Evolutionary conservation across 2,797 vertebrate species (phyloP).

Genomic region (Rhinophrynus dorsalis): DNA sequence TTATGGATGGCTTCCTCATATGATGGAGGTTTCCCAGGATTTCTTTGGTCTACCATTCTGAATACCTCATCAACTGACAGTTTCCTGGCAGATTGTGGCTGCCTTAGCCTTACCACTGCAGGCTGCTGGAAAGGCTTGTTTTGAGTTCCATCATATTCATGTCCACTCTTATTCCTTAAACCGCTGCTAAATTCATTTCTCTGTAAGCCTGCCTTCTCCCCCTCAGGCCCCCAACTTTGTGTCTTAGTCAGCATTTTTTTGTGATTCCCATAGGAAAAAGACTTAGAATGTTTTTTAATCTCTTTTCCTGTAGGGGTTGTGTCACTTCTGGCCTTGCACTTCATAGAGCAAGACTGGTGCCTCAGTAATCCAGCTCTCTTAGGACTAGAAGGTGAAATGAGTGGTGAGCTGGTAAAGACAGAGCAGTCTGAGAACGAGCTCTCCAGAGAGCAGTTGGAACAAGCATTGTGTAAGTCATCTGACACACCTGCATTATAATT

Average conservation of each 20-base stretch:
- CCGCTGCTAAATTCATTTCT: slow-evolving; percentile 73
- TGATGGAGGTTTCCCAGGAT: slow-evolving; percentile 77
- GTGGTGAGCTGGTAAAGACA: slow-evolving; percentile 79
- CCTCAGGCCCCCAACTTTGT: slow-evolving; percentile 69
- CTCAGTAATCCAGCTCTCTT: slow-evolving; percentile 65
- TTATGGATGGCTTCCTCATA: slow-evolving; percentile 79
- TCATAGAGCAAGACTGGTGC: slow-evolving; percentile 63
- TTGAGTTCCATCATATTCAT: slow-evolving; percentile 58
- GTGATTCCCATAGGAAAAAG: slow-evolving; percentile 69
- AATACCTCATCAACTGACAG: slow-evolving; percentile 83
- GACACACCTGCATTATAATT: slow-evolving; percentile 55
- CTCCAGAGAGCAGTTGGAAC: slow-evolving; percentile 77
- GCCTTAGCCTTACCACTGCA: neutral
- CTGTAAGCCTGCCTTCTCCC: slow-evolving; percentile 53
- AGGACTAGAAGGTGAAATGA: slow-evolving; percentile 72
- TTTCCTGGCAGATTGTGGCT: slow-evolving; percentile 57
- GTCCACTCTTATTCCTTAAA: slow-evolving; percentile 71
- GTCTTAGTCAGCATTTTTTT: slow-evolving; percentile 69
- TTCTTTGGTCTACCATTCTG: slow-evolving; percentile 72
- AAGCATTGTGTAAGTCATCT: slow-evolving; percentile 59
- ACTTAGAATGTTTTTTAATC: slow-evolving; percentile 77
- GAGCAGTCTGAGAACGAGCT: slow-evolving; percentile 77
- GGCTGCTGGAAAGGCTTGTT: slow-evolving; percentile 32
- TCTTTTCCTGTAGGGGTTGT: slow-evolving; percentile 54
- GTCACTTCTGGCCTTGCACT: slow-evolving; percentile 59